These are phyloP conservation scores for Istiophorus platypterus DNA, from an alignment of 2,113 vertebrate species.

Conservation along the genomic window DNA sequence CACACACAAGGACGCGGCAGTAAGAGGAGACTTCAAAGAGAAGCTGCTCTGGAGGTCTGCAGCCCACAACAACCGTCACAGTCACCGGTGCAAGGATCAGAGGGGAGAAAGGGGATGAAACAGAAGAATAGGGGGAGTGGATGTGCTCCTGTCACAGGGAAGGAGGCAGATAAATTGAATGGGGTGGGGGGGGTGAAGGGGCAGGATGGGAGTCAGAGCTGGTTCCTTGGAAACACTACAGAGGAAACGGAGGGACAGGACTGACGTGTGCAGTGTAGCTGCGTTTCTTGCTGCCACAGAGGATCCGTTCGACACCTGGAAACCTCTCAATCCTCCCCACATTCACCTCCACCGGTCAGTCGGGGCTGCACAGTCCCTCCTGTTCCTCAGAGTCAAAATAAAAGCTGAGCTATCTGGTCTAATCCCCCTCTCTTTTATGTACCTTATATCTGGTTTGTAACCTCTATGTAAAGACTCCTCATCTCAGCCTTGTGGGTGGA, in stretches of 20 bases:
- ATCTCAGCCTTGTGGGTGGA: background rate
- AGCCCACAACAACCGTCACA: conserved; percentile 39
- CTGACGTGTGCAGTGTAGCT: conserved; percentile 17
- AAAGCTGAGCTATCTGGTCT: background rate
- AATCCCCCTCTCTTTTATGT: background rate
- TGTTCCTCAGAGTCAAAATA: background rate
- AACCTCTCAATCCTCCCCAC: conserved; percentile 22
- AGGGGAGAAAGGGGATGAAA: conserved; percentile 6
- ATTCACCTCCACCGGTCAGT: conserved; percentile 20
- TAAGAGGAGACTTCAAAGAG: conserved; percentile 50
- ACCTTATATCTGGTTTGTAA: background rate
- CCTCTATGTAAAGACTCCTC: background rate
- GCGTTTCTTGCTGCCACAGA: conserved; percentile 33
- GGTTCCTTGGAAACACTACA: conserved; percentile 8
- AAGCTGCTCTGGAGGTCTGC: conserved; percentile 34
- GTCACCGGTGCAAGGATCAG: conserved; percentile 19
- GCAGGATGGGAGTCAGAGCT: background rate
- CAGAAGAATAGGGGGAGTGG: background rate
- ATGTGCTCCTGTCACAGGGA: background rate
- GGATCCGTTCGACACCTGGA: conserved; percentile 37
- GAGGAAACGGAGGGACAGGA: conserved; percentile 19
- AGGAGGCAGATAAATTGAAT: background rate
- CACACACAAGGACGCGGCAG: conserved; percentile 1
- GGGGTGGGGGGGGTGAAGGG: background rate
- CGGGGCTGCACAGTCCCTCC: background rate